These are phyloP conservation scores for Sorex fumeus DNA, from an alignment of 2,113 vertebrate species.

Conservation along the genomic window DNA sequence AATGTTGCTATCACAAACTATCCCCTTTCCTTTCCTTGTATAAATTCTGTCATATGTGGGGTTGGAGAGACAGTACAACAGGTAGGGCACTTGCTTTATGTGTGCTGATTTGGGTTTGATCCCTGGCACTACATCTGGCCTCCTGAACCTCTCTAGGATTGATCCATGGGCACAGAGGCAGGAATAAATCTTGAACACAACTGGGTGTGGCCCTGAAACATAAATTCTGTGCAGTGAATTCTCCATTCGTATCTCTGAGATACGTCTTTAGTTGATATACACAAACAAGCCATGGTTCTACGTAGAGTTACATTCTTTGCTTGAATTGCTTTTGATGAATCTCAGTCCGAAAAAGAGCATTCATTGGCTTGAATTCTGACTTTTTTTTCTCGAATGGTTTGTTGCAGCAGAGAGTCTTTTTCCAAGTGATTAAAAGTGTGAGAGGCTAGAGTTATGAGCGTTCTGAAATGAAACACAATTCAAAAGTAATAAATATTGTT, in stretches of 20 bases:
- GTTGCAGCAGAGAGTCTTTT: background rate
- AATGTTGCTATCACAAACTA: background rate
- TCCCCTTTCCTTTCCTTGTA: background rate
- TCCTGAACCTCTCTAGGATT: no score
- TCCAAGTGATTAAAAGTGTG: background rate
- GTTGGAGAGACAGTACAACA: no score
- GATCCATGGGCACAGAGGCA: no score
- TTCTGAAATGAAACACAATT: background rate
- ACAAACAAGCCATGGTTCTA: background rate
- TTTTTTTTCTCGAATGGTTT: slow-evolving; percentile 27
- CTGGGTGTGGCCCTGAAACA: no score
- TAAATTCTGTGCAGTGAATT: background rate
- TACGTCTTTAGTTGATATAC: background rate
- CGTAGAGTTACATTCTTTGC: background rate
- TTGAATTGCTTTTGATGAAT: slow-evolving; percentile 6
- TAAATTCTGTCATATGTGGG: background rate
- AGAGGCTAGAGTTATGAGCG: background rate
- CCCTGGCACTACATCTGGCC: no score
- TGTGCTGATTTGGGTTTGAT: no score
- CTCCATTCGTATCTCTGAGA: background rate
- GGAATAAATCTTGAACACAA: no score
- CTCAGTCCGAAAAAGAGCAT: background rate
- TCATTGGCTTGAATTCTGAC: background rate
- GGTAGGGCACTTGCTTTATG: no score
- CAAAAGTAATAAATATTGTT: background rate